Evolutionary conservation across 2,113 vertebrate species (phyloP).

Genomic region (Pseudonaja textilis): DNA sequence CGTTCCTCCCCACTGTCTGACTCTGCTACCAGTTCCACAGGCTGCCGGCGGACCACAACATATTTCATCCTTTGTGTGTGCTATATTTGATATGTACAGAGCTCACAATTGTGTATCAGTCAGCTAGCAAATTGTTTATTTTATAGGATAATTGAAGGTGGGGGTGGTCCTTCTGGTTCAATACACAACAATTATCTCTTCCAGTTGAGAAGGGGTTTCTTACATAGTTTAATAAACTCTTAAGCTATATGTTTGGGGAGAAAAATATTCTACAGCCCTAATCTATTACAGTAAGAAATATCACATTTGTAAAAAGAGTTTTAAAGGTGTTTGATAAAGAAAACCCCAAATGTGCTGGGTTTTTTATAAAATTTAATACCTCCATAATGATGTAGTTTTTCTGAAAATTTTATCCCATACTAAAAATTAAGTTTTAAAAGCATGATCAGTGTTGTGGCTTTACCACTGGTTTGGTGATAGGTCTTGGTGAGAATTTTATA

Average conservation of each 20-base stretch:
- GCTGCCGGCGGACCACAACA: no score
- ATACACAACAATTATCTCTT: not conserved
- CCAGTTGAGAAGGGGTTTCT: not conserved
- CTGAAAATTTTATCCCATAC: not conserved
- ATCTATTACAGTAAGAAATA: not conserved
- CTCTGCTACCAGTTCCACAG: no score
- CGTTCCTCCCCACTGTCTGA: no score
- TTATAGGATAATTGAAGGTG: not conserved
- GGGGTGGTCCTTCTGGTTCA: not conserved
- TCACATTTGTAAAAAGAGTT: not conserved
- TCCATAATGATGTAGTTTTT: not conserved
- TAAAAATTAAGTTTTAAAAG: not conserved
- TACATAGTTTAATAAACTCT: not conserved
- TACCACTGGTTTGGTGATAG: not conserved
- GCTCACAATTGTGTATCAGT: not conserved
- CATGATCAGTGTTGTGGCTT: not conserved
- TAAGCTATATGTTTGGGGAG: not conserved
- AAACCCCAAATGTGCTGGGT: not conserved
- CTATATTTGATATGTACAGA: not conserved
- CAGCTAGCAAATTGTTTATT: not conserved
- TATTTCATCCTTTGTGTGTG: not conserved
- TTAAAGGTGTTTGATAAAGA: not conserved
- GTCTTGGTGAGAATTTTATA: not conserved
- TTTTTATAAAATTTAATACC: not conserved
- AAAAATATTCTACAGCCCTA: not conserved